Base-by-base conservation (phyloP, 1,140 invertebrate species). In the Ptiloglossa arizonensis region DNA sequence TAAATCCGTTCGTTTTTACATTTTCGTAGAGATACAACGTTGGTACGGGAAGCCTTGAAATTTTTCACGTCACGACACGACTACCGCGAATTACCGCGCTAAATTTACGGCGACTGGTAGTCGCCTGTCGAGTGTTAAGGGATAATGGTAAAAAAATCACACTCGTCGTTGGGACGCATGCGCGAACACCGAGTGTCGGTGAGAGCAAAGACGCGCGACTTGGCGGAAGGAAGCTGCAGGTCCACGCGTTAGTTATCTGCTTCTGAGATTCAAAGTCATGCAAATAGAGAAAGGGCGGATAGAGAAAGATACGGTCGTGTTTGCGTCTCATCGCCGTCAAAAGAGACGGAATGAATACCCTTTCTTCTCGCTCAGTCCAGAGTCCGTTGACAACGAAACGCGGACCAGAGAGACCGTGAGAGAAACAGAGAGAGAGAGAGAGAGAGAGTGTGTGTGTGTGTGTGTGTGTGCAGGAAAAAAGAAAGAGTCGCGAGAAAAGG, bases 251-350 rank as follows among this genome's bases (percentile, higher is more conserved):
- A 86, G 80, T 89, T 91, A 91, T 91, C 90, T 90, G 84, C 79
- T 80, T 60, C 83, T 50, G 83, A 90, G 90, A 91, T 91, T 91
- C 90, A 91, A 91, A 91, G 90, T 89, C 86, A 81, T 79, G 86
- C 86, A 90, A 89, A 91, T 91, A 89, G 84, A 90, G 87, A 91
- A 90, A 90, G 77, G 80, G 50, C 56, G 63, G 64, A 52, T 38
- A 74, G 80, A 72, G 67, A 72, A 44, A 85, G 76, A 79, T 85
- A 76, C 81, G 64, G 80, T 66, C 77, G 72, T 91, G 90, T 91
- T 91, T 91, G 90, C 90, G 86, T 90, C 87, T 91, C 89, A 90
- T 90, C 85, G 87, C 80, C 77, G 85, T 89, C 87, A 90, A 91
- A 91, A 90, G 86, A 86, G 81, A 88, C 85, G 81, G 87, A 87